Conservation (phyloP, 2,888 invertebrate genomes). For the Subacronicta megacephala region DNA sequence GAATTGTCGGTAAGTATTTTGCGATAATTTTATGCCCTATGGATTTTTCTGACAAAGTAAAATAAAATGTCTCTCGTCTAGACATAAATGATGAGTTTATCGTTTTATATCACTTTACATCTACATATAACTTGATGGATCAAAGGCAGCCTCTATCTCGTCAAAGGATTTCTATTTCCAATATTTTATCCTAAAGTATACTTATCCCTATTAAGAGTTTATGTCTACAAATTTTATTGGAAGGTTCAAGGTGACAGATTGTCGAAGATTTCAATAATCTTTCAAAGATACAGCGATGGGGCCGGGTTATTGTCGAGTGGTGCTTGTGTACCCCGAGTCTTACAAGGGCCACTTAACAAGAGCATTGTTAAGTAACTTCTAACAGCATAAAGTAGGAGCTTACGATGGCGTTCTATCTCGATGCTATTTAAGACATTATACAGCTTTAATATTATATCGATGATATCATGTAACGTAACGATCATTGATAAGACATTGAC, state of each 20-base stretch:
- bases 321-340: constrained; percentile 9
- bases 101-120: too few relatives aligned
- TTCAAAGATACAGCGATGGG: constrained; percentile 17
- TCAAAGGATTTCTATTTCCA: background rate
- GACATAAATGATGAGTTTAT: background rate
- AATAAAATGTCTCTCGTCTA: background rate
- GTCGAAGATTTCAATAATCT: constrained; percentile 23
- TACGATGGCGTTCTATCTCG: background rate
- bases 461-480: too few relatives aligned
- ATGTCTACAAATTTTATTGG: constrained; percentile 4
- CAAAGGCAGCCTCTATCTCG: background rate
- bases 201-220: constrained; percentile 1
- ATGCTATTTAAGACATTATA: constrained; percentile 2
- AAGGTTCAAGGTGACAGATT: constrained; percentile 10
- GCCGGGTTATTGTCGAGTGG: constrained; percentile 28
- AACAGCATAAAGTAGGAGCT: constrained; percentile 12
- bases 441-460: background rate
- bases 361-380: constrained; percentile 34
- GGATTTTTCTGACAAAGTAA: background rate
- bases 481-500: too few relatives aligned
- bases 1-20: too few relatives aligned
- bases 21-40: background rate
- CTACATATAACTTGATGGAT: background rate
- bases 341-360: constrained; percentile 26
- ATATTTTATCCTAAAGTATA: background rate